Evolutionary conservation across 2,797 vertebrate genomes (phyloP).

Genomic region (Anguilla obscura): DNA sequence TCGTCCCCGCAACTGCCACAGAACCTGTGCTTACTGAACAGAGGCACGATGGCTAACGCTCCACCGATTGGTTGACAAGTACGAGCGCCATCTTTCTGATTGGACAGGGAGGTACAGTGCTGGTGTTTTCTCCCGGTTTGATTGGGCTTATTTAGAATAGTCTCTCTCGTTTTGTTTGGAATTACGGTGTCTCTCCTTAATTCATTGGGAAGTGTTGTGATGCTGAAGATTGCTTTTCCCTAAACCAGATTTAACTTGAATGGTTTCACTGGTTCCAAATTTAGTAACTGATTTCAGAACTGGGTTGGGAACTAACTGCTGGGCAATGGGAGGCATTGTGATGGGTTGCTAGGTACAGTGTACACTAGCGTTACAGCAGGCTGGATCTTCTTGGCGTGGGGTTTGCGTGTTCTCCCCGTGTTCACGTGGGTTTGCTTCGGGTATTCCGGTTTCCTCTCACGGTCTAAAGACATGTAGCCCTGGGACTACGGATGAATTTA

Average conservation of each 20-base stretch:
- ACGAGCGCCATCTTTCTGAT: not conserved
- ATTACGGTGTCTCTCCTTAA: not conserved
- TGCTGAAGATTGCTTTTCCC: not conserved
- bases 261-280: not conserved
- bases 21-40: not conserved
- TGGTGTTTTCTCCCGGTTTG: not conserved
- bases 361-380: too few species aligned
- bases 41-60: not conserved
- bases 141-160: not conserved
- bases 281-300: too few species aligned
- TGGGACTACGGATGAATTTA: too few species aligned
- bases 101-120: not conserved
- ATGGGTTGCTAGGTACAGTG: too few species aligned
- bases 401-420: too few species aligned
- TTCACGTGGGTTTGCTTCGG: too few species aligned
- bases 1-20: not conserved
- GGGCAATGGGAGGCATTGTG: too few species aligned
- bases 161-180: not conserved
- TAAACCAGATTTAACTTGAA: not conserved
- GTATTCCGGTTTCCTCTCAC: too few species aligned
- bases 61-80: not conserved
- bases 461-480: too few species aligned
- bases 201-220: not conserved
- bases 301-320: too few species aligned
- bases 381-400: too few species aligned